These are phyloP conservation scores for Belgica antarctica DNA, from an alignment of 2,888 invertebrate species.

Conservation along the genomic window DNA sequence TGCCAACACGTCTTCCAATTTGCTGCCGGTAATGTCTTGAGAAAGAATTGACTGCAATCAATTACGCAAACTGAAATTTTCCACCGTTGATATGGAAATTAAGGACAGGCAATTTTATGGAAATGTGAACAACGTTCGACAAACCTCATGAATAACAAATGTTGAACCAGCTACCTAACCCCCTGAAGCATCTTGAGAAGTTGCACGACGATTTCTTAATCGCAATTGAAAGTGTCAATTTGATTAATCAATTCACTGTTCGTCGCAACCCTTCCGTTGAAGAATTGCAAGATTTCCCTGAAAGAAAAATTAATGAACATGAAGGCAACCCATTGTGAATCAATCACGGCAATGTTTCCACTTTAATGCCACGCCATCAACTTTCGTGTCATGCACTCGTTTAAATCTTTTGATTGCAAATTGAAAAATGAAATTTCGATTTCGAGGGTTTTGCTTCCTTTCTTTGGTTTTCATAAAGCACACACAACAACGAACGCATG, in stretches of 20 bases:
- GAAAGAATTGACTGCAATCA: constrained; percentile 34
- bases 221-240: constrained; percentile 27
- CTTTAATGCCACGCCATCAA: background rate
- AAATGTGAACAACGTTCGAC: constrained; percentile 36
- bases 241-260: constrained; percentile 36
- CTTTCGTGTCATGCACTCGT: constrained; percentile 40
- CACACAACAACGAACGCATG: too few species aligned
- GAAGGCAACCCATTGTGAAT: constrained; percentile 24
- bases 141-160: constrained; percentile 41
- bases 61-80: background rate
- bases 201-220: constrained; percentile 31
- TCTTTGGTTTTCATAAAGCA: background rate
- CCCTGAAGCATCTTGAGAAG: constrained; percentile 12
- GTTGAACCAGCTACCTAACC: background rate
- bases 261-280: constrained; percentile 28
- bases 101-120: constrained; percentile 37
- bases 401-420: constrained; percentile 44
- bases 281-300: constrained; percentile 3
- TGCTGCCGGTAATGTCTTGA: background rate
- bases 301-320: constrained; percentile 38
- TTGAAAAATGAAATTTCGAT: background rate
- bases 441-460: background rate
- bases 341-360: constrained; percentile 13
- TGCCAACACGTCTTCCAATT: too few species aligned
- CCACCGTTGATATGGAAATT: constrained; percentile 40